Base-by-base conservation (phyloP, 2,797 vertebrate genomes). In the Bryconaethiops microstoma region DNA sequence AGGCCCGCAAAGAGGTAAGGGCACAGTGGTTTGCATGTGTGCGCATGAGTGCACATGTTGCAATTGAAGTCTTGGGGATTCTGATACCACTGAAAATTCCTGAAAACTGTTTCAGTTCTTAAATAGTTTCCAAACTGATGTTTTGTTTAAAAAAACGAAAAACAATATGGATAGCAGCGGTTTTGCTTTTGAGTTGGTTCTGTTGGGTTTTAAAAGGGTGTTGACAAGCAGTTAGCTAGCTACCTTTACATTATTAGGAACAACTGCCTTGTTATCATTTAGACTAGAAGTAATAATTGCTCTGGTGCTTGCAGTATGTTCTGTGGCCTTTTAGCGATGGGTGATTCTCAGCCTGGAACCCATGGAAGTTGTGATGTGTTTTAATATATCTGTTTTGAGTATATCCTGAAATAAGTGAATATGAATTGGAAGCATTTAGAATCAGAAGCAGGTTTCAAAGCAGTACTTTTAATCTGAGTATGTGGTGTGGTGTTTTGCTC, bases 1-100 rank as follows among this genome's bases (percentile, higher is more conserved):
- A 96, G 90, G 93, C 91, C 84, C 93, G 96, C 86, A 97, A 98
- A 85, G 96, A 98, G 96, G 96, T 96, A 90, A 17, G 75, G 14
- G 7, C 3, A 12, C n/a, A 12, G 21, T 63, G 14, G 25, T 29
- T 8, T 60, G 21, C 12, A 4, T 16, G 50, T 10, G 48, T 21
- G 48, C 42, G 74, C 14, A 19, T 19, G 54, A 7, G 55, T 52
- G 29, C 39, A 14, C 19, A n/a, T 64, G 4, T 5, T 63, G 5
- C 12, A 16, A 16, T 0, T 64, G 5, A 62, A 60, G 21, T 60
- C 12, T 57, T 17, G 52, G 19, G n/a, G 12, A 21, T 57, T 57
- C 7, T 21, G 12, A 21, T 57, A 55, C 17, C 55, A n/a, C 6
- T 57, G n/a, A 57, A 19, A 6, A n/a, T 57, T n/a, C 5, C 19